Conservation (phyloP, 2,113 vertebrate genomes). For the Neopipo cinnamomea region DNA sequence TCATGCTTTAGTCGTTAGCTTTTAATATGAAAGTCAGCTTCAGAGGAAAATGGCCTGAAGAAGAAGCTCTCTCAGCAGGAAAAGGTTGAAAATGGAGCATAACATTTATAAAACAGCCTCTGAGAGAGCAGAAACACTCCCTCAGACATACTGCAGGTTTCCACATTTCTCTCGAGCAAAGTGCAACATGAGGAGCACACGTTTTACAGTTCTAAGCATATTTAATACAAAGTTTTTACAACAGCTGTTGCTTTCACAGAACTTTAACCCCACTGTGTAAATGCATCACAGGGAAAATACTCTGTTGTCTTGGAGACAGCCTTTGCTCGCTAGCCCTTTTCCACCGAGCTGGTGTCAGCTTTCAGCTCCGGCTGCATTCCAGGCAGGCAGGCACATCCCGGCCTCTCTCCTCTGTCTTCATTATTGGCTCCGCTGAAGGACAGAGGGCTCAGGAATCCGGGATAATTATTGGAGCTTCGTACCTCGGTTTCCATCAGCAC, state of each 20-base stretch:
- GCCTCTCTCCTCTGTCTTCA: conserved; percentile 75
- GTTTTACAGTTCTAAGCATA: conserved; percentile 74
- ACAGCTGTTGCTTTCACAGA: conserved; percentile 94
- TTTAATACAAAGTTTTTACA: conserved; percentile 83
- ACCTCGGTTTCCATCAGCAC: conserved; percentile 68
- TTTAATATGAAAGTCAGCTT: neutral
- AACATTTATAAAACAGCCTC: neutral
- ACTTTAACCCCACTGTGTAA: conserved; percentile 84
- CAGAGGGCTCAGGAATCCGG: conserved; percentile 75
- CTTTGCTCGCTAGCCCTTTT: conserved; percentile 67
- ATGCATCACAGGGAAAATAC: conserved; percentile 75
- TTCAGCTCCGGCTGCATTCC: conserved; percentile 76
- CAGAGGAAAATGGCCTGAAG: neutral
- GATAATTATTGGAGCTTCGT: conserved; percentile 69
- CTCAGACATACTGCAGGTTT: conserved; percentile 28
- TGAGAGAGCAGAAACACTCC: neutral
- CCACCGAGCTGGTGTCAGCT: conserved; percentile 77
- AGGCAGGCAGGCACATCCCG: conserved; percentile 59
- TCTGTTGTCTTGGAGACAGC: conserved; percentile 76
- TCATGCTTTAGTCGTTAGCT: neutral
- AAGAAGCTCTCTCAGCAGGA: neutral
- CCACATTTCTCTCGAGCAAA: conserved; percentile 32
- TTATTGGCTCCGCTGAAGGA: conserved; percentile 81
- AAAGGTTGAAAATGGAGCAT: neutral
- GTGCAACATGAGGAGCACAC: conserved; percentile 9